Evolutionary conservation across 2,888 invertebrate species (phyloP), one percentile per base, ranked within the genome.

Genomic region (Phorcus lineatus): DNA sequence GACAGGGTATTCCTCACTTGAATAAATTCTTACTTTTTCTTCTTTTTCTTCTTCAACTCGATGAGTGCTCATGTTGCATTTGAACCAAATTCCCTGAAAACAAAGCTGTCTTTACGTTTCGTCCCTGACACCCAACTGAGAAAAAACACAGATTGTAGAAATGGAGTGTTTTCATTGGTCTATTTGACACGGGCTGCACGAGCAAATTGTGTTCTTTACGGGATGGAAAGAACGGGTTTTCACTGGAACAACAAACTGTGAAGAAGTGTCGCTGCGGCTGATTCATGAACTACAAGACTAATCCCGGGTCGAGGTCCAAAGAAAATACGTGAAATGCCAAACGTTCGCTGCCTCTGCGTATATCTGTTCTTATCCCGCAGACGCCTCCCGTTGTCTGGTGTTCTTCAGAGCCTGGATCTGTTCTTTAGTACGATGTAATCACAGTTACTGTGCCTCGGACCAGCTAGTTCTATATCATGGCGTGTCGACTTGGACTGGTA

Each of bases 251-350:
- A 62, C 62, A 62, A 62, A 62, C 62, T 24, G 6, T 62, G 62
- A 16, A 31, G 62, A 62, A 62, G 28, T 28, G 28, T 24, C 28
- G 62, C 62, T 62, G 62, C 7, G 62, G 24, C 13, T 16, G 62
- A 62, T 62, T 62, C 62, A 9, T 24, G 62, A 62, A 62, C 13
- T 28, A 62, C 28, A 13, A n/a, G 24, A 24, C 28, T 28, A 24
- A 28, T n/a, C 28, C 62, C 13, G 28, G 62, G 24, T 28, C 24
- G 16, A 24, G 28, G 62, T 24, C 28, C 62, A 28, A 62, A 62
- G 62, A 62, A 62, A 62, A 62, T 28, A 62, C 28, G 62, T 22
- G 62, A 62, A 62, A 62, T 62, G 62, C 24, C 62, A 62, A 62
- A 62, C 62, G 62, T 62, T 28, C 24, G 28, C 28, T 24, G 62